Base-by-base conservation (phyloP, 2,797 vertebrate genomes). In the Acanthurus tractus region DNA sequence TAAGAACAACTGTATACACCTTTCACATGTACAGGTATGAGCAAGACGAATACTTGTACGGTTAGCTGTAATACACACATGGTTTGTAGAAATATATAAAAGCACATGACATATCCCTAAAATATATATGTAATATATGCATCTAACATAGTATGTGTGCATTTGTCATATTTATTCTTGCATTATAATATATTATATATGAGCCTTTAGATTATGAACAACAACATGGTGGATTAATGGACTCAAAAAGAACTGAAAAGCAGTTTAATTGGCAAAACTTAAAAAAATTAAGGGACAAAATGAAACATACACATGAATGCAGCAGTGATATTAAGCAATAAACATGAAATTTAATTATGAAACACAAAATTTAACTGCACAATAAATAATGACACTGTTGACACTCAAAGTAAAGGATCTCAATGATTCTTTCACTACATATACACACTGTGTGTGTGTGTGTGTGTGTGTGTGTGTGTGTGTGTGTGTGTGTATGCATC, bases 401-500 rank as follows among this genome's bases (percentile, higher is more conserved):
- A 50, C 5, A 22, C 20, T 22, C n/a, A 14, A 7, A 25, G 13
- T 53, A 15, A 15, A 53, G 18, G 36, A n/a, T 58, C 29, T 57
- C 34, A n/a, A 40, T 8, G 8, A 34, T 40, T 38, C 54, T 18
- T 25, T 23, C 52, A 29, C 23, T 6, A 20, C 52, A 29, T 23
- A 14, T 13, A 22, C n/a, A 2, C 20, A 20, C 11, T 25, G 53
- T 55, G 23, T 34, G 53, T 20, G 25, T 29, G 25, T 29, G 25
- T 29, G 25, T 29, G 2, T 29, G 2, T 29, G 25, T 29, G 25
- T 29, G 25, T 29, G 25, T 29, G 25, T 29, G 2, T 29, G 25
- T 29, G 25, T 29, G 3, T 29, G n/a, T 67, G 59, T 62, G 29
- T 52, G 20, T 62, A 3, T 61, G 50, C 23, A 29, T 79, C 23